Evolutionary conservation across 2,113 vertebrate genomes (phyloP), one percentile per base, ranked within the genome.

Genomic region (Anguilla japonica): DNA sequence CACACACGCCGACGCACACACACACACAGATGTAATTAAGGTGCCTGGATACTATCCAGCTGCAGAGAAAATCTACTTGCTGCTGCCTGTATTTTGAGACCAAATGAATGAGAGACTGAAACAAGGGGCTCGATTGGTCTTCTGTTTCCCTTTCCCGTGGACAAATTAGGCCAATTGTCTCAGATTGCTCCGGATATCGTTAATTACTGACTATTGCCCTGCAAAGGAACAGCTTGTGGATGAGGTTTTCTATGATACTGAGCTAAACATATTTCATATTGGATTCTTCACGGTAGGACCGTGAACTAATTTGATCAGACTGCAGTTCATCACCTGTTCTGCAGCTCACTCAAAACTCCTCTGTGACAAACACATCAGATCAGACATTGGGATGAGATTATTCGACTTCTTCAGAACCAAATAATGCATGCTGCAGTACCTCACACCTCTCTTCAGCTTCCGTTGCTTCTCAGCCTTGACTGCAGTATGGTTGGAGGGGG

Each of bases 51-150:
- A 26, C 43, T 79, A 79, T 87, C 71, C 82, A 83, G 71, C 39
- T 46, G 34, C 80, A 82, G 41, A 86, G 46, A 46, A 83, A 83
- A 56, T 22, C 75, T 43, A 56, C 86, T n/a, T 14, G 41, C 41
- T 87, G 60, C 43, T 46, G 80, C 82, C 86, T 83, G 56, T 81
- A 87, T 82, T 83, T 78, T 83, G 60, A 53, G n/a, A 79, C 67
- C 79, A 83, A 83, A 83, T 84, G 46, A 87, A 87, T 83, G 67
- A 40, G 46, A 41, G 46, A 79, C 71, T 60, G 75, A 83, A 63
- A 79, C 53, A 75, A 40, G 41, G 71, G 46, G 39, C 67, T 80
- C 75, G 34, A 75, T 71, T 41, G 34, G 40, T 83, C 85, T 86
- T 86, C 85, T 39, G 79, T 79, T 75, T 75, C 71, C n/a, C 9